These are phyloP conservation scores for Oophaga sylvatica DNA, from an alignment of 2,797 vertebrate genomes.

Conservation along the genomic window DNA sequence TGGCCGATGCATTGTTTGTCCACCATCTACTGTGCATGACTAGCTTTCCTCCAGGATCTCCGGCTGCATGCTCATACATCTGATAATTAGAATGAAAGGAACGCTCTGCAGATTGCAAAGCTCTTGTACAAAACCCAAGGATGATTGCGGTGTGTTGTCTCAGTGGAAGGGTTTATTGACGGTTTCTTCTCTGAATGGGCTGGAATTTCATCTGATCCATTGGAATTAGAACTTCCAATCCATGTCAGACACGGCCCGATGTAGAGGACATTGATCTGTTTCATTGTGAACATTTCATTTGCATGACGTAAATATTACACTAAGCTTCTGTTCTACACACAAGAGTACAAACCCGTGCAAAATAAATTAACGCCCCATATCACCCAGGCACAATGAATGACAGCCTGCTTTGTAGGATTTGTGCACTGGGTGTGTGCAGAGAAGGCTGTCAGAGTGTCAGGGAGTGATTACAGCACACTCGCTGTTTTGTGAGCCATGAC, in stretches of 20 bases:
- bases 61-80: neutral
- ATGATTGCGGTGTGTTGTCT: neutral
- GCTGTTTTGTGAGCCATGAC: too few species aligned
- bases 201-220: slow-evolving; percentile 17
- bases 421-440: too few species aligned
- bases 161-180: neutral
- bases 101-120: neutral
- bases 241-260: neutral
- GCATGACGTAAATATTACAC: neutral
- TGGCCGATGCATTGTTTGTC: too few species aligned
- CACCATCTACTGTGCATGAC: too few species aligned
- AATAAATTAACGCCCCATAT: too few species aligned
- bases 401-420: too few species aligned
- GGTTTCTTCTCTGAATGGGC: neutral
- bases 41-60: too few species aligned
- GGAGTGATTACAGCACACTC: too few species aligned
- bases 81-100: neutral
- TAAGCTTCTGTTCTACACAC: neutral
- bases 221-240: neutral
- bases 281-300: neutral
- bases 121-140: neutral
- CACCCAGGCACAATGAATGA: too few species aligned
- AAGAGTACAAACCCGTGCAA: neutral
- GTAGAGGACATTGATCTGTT: slow-evolving; percentile 24
- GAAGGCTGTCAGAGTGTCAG: too few species aligned